phyloP scores from a whole-genome alignment of 1,140 invertebrate genomes.

The Mylabris phalerata region DNA sequence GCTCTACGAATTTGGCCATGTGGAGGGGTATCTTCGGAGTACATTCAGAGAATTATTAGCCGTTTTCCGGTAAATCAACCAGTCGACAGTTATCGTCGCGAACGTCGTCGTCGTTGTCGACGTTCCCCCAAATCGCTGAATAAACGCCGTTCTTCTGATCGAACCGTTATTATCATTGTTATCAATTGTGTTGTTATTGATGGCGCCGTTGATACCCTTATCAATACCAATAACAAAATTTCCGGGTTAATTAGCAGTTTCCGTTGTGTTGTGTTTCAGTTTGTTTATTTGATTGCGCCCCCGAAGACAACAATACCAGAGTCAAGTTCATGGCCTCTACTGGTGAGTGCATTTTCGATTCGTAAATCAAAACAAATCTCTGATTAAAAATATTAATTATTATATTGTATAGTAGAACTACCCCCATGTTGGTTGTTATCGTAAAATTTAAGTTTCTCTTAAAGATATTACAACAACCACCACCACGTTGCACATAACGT shows the following conservation, averaged over 20 bases:
- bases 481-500: no score
- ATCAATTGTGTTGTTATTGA: not conserved
- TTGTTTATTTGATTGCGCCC: no score
- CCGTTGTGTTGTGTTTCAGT: no score
- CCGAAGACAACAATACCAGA: no score
- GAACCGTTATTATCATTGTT: not conserved
- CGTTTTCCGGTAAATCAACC: constrained; percentile 6
- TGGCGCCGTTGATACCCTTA: no score
- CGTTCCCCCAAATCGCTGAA: not conserved
- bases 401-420: no score
- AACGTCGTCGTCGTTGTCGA: not conserved
- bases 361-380: no score
- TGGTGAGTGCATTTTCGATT: not conserved
- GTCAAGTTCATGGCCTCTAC: not conserved
- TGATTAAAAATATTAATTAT: no score
- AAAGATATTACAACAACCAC: no score
- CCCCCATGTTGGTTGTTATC: no score
- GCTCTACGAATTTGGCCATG: constrained; percentile 5
- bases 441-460: no score
- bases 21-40: constrained; percentile 8
- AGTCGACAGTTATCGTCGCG: constrained; percentile 3
- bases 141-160: not conserved
- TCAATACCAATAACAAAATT: not conserved
- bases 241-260: not conserved
- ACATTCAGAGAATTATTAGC: constrained; percentile 14